Percentiles rank a stretch among this genome's conserved stretches.
Evolutionary conservation across 1,140 invertebrate species (phyloP).

Genomic region (Diachasma alloeum): DNA sequence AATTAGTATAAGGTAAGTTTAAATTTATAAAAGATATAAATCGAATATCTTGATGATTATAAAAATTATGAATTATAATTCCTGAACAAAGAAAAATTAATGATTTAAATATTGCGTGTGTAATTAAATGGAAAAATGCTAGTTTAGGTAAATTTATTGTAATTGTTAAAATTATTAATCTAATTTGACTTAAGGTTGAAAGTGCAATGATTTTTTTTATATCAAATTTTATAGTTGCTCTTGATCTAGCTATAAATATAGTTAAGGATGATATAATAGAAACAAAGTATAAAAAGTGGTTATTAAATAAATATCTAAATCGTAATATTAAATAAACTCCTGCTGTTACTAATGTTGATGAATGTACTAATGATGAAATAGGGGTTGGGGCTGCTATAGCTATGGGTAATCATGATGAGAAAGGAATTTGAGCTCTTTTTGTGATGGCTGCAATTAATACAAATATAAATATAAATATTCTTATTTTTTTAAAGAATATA

Average conservation of each 20-base stretch:
- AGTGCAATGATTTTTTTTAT: constrained; percentile 78
- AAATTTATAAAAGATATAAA: constrained; percentile 60
- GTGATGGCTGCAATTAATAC: constrained; percentile 68
- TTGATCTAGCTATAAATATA: too few species aligned
- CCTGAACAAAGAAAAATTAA: constrained; percentile 72
- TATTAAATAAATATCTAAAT: too few species aligned
- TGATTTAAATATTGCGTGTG: constrained; percentile 72
- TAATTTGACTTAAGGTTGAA: constrained; percentile 75
- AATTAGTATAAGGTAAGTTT: constrained; percentile 58
- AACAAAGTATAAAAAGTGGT: too few species aligned
- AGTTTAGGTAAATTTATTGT: constrained; percentile 59
- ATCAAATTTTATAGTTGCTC: too few species aligned
- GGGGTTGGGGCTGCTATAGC: constrained; percentile 77
- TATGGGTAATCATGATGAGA: constrained; percentile 74
- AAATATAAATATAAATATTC: constrained; percentile 61
- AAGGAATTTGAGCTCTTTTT: constrained; percentile 79
- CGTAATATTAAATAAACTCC: too few species aligned
- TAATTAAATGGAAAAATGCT: constrained; percentile 72
- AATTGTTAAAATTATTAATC: constrained; percentile 72
- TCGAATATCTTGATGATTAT: constrained; percentile 72
- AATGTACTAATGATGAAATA: constrained; percentile 77
- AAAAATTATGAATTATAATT: constrained; percentile 69
- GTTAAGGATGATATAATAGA: too few species aligned
- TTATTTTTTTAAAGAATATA: constrained; percentile 62
- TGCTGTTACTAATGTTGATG: too few species aligned